phyloP scores from a whole-genome alignment of 2,888 invertebrate genomes.

The Calameuta filiformis region DNA sequence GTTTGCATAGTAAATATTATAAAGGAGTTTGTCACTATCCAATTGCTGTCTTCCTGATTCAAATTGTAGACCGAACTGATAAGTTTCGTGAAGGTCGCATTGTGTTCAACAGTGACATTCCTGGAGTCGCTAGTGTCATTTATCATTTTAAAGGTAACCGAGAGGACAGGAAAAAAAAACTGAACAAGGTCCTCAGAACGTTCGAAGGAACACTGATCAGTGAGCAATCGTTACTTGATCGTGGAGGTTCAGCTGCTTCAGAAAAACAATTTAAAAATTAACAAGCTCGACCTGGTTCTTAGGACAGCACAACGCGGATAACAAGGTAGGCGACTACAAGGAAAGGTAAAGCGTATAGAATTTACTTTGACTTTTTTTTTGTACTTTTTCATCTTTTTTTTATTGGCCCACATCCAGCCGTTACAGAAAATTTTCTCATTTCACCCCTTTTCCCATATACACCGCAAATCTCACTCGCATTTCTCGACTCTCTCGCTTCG shows the following conservation, averaged over 20 bases:
- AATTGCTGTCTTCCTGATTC: conserved; percentile 84
- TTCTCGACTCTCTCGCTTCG: conserved; percentile 6
- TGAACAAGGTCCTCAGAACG: not conserved
- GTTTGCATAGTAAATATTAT: conserved; percentile 96
- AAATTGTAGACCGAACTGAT: conserved; percentile 70
- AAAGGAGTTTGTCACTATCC: conserved; percentile 90
- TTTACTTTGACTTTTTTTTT: conserved; percentile 6
- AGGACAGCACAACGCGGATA: not conserved
- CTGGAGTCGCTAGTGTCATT: not conserved
- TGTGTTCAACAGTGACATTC: conserved; percentile 11
- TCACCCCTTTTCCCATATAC: conserved; percentile 18
- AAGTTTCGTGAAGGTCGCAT: conserved; percentile 35
- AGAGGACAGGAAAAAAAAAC: not conserved
- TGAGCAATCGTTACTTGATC: not conserved
- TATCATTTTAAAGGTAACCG: not conserved
- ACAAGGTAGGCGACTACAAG: not conserved
- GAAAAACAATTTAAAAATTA: conserved; percentile 3
- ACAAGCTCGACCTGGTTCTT: not conserved
- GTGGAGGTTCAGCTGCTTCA: not conserved
- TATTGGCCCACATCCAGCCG: conserved; percentile 56
- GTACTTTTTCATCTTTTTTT: conserved; percentile 46
- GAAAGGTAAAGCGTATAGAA: not conserved
- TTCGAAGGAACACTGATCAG: not conserved
- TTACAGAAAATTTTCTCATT: conserved; percentile 44
- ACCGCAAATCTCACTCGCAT: conserved; percentile 12